Evolutionary conservation across 2,113 vertebrate genomes (phyloP).

Genomic region (Phylloscopus trochiloides): DNA sequence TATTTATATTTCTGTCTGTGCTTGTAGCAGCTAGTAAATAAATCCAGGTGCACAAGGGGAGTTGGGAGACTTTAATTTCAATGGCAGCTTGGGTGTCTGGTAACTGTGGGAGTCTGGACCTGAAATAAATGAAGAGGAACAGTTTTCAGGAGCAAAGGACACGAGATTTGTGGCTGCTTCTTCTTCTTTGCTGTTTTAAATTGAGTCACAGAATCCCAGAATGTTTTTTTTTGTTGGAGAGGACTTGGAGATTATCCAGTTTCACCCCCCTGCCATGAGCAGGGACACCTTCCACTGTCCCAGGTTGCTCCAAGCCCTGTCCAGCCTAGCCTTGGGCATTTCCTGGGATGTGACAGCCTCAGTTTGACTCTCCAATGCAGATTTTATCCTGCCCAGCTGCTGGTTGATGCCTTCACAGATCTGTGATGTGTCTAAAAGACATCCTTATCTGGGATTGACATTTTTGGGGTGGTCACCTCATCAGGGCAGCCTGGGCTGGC

Average conservation of each 20-base stretch:
- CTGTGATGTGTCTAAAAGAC: neutral
- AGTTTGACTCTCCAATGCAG: neutral
- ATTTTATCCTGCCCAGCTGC: neutral
- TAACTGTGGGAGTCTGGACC: neutral
- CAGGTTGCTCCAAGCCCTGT: neutral
- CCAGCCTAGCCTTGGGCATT: neutral
- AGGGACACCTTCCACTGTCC: neutral
- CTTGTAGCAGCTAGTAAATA: neutral
- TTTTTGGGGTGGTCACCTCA: neutral
- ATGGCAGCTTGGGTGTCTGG: neutral
- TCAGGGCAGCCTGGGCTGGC: neutral
- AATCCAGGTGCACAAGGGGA: neutral
- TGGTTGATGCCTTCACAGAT: neutral
- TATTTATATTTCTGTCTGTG: constrained; percentile 7
- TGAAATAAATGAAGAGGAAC: neutral
- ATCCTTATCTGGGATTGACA: neutral
- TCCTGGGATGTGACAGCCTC: neutral
- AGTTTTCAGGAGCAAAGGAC: neutral
- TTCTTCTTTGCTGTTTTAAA: neutral
- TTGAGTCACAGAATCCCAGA: neutral
- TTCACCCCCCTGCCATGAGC: neutral
- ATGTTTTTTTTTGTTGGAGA: neutral
- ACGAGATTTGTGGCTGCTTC: neutral
- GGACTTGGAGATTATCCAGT: fast-evolving
- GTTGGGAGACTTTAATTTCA: neutral